Base-by-base conservation (phyloP, 2,888 invertebrate genomes). In the Synanthedon myopaeformis region DNA sequence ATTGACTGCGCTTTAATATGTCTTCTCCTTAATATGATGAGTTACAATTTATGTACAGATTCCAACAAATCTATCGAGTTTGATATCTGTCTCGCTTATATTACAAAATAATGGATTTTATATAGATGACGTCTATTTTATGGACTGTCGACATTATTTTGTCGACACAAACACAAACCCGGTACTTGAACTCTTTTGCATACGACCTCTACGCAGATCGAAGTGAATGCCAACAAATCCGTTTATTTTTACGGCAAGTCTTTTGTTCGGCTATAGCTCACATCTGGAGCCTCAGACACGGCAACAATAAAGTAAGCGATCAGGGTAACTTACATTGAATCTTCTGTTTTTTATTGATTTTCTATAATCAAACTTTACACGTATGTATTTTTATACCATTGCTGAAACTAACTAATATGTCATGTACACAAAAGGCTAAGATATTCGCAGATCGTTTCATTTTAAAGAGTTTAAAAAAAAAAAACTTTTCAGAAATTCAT, bases 181-280 rank as follows among this genome's bases (percentile, higher is more conserved):
- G 6, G 45, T 4, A 45, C 45, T 42, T 12, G 42, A 42, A 42
- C 42, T 45, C 14, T 12, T 45, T 45, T 45, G 45, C n/a, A 45
- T 45, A 14, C 45, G 13, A 45, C 6, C 14, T 45, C 14, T 14
- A 45, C 13, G 11, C 35, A 45, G 45, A 14, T 45, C 14, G n/a
- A n/a, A 45, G 45, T 13, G 13, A 45, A 45, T 45, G 13, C 13
- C 45, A 45, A 51, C 53, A 55, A 45, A 52, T 52, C 55, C 58
- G 64, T 60, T 59, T 62, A 61, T 58, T 67, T 64, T 66, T 69
- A 69, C 61, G 64, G 45, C 13, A 58, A 59, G 51, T 60, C 63
- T 63, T 67, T 69, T 69, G 64, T 69, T 65, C 58, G 56, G 58
- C 52, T 55, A 59, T 56, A 55, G 54, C 57, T 58, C 60, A 53